Percentiles rank a stretch among this genome's conserved stretches.
phyloP scores from a whole-genome alignment of 2,888 invertebrate genomes.

The Drosophila niveifrons region DNA sequence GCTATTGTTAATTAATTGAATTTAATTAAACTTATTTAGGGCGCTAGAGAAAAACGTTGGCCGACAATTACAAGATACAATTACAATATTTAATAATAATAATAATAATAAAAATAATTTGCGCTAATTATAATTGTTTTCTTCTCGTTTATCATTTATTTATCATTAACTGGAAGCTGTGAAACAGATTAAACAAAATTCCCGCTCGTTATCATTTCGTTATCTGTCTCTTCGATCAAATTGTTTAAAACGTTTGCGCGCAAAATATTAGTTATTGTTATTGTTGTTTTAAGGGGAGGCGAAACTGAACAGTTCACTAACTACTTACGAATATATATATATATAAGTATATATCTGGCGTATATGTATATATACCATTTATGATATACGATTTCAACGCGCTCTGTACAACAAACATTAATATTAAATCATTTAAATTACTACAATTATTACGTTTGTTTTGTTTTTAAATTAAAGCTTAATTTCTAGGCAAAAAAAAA shows the following conservation, averaged over 20 bases:
- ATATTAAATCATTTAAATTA: slow-evolving; percentile 70
- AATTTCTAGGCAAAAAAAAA: slow-evolving; percentile 58
- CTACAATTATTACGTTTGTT: slow-evolving; percentile 42
- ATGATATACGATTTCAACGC: slow-evolving; percentile 53
- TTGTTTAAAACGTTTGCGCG: slow-evolving; percentile 24
- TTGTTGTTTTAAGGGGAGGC: slow-evolving; percentile 4
- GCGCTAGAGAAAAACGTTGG: slow-evolving; percentile 38
- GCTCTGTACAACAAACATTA: slow-evolving; percentile 74
- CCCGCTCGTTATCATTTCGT: neutral
- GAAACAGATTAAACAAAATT: slow-evolving; percentile 52
- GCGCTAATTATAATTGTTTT: slow-evolving; percentile 66
- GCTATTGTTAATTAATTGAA: slow-evolving; percentile 16
- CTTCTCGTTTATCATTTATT: slow-evolving; percentile 7
- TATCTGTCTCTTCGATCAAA: slow-evolving; percentile 1
- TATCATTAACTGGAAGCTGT: slow-evolving; percentile 75
- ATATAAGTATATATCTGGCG: slow-evolving; percentile 24
- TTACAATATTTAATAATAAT: slow-evolving; percentile 44
- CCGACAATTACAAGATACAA: slow-evolving; percentile 42
- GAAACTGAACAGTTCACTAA: slow-evolving; percentile 36
- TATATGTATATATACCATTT: slow-evolving; percentile 31
- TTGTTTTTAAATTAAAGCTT: slow-evolving; percentile 62
- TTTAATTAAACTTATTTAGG: slow-evolving; percentile 29
- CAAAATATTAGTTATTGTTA: slow-evolving; percentile 9
- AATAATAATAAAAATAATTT: slow-evolving; percentile 65
- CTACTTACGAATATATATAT: slow-evolving; percentile 23